phyloP scores from a whole-genome alignment of 1,140 invertebrate genomes.

The Andrena cerasifolii region DNA sequence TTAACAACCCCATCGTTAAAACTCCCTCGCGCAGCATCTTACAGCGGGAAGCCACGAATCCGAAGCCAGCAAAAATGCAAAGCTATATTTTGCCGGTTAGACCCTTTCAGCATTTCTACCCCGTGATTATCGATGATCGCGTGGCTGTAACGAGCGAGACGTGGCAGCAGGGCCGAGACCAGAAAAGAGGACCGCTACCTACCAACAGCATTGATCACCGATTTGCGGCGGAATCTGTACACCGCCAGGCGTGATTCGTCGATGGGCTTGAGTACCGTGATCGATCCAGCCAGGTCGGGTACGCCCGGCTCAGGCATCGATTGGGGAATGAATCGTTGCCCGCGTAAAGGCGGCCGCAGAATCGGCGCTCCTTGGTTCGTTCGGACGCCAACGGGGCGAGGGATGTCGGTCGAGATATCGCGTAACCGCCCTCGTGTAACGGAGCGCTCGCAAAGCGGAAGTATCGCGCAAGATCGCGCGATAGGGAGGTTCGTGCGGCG shows the following conservation, averaged over 20 bases:
- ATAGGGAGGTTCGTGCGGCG: slow-evolving; percentile 19
- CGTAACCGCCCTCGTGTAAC: slow-evolving; percentile 20
- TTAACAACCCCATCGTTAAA: too few relatives aligned
- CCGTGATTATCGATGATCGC: neutral
- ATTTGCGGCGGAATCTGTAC: neutral
- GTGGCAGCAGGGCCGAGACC: neutral
- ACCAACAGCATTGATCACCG: slow-evolving; percentile 11
- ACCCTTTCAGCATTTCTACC: too few relatives aligned
- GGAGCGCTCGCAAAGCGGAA: slow-evolving; percentile 40
- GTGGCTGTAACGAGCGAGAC: neutral
- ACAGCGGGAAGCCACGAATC: too few relatives aligned
- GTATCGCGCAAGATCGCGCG: slow-evolving; percentile 27
- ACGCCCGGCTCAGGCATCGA: neutral
- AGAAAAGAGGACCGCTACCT: slow-evolving; percentile 19
- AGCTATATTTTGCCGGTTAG: slow-evolving; percentile 3
- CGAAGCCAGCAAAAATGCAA: slow-evolving; percentile 5
- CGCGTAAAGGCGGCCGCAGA: neutral
- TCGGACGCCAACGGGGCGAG: neutral
- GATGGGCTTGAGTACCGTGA: neutral
- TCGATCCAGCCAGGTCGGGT: neutral
- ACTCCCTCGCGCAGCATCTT: too few relatives aligned
- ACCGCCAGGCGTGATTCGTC: neutral
- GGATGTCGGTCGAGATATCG: slow-evolving; percentile 42
- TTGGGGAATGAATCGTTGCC: slow-evolving; percentile 16
- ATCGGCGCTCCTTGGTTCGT: neutral